phyloP scores from a whole-genome alignment of 1,140 invertebrate genomes.

The Drosophila gunungcola region DNA sequence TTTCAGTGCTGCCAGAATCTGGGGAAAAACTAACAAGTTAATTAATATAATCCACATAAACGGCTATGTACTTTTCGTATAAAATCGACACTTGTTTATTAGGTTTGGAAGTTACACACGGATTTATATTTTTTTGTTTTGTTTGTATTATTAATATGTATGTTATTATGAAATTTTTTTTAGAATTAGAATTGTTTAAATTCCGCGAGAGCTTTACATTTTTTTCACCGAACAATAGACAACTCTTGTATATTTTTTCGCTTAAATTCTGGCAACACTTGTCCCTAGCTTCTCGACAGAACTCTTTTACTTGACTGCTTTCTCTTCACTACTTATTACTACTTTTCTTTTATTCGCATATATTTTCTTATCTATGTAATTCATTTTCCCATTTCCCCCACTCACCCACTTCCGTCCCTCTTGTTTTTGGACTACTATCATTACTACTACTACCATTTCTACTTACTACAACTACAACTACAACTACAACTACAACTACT shows the following conservation, averaged over 20 bases:
- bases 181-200: too few relatives aligned
- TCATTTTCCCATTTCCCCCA: conserved; percentile 11
- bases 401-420: neutral
- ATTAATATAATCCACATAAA: neutral
- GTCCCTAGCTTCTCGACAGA: neutral
- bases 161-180: too few relatives aligned
- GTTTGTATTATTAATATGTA: neutral
- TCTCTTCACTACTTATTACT: conserved; percentile 8
- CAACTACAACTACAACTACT: conserved; percentile 34
- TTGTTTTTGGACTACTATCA: conserved; percentile 15
- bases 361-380: conserved; percentile 10
- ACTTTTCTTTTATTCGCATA: conserved; percentile 19
- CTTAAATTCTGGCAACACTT: conserved; percentile 3
- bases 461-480: conserved; percentile 9
- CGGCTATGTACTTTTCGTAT: neutral
- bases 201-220: neutral
- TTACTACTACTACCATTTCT: conserved; percentile 10
- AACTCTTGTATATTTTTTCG: neutral
- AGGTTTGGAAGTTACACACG: neutral
- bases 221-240: neutral
- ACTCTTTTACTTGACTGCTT: conserved; percentile 18
- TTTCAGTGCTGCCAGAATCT: conserved; percentile 7
- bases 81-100: neutral
- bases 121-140: neutral
- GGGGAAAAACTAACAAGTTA: neutral